Evolutionary conservation across 2,888 invertebrate species (phyloP), one percentile per base, ranked within the genome.

Genomic region (Ormia ochracea): DNA sequence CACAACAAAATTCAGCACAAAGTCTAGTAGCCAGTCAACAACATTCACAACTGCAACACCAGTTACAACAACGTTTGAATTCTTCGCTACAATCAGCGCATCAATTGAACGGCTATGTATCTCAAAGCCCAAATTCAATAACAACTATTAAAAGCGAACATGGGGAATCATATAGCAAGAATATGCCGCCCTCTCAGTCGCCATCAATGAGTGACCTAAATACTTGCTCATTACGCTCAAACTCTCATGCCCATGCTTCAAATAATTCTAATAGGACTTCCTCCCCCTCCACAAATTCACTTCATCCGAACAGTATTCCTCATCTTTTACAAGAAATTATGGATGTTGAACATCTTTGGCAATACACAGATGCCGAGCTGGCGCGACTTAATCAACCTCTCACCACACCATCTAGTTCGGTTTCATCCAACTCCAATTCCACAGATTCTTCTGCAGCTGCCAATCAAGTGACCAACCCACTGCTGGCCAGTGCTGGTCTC

Each of bases 321-420:
- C 78, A 61, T 43, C 65, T 23, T 4, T 84, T 90, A 0, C 90
- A 96, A 94, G 97, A 97, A 92, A 97, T 97, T 91, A 96, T 97
- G 95, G 96, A 97, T 88, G 97, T 97, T 87, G 97, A 97, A 90
- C 97, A 97, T 90, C 92, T 97, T 72, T 97, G 97, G 97, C 96
- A 97, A 88, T 96, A 96, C 91, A 96, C 95, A 88, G 96, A 96
- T 90, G 93, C 94, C 19, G 96, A 96, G 86, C 90, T 94, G 85
- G 93, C 91, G 81, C 91, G 93, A 61, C 91, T 94, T 1, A 93
- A 93, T 86, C 90, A 89, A 82, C 88, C 88, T 19, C 73, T 88
- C 79, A 84, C 86, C 33, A 88, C 88, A 83, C 89, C 88, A 45
- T 84, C 73, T 66, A 80, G 81, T 12, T 83, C 86, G 4, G 43